Conservation (phyloP, 2,888 invertebrate species). For the Drosophila leonis region DNA sequence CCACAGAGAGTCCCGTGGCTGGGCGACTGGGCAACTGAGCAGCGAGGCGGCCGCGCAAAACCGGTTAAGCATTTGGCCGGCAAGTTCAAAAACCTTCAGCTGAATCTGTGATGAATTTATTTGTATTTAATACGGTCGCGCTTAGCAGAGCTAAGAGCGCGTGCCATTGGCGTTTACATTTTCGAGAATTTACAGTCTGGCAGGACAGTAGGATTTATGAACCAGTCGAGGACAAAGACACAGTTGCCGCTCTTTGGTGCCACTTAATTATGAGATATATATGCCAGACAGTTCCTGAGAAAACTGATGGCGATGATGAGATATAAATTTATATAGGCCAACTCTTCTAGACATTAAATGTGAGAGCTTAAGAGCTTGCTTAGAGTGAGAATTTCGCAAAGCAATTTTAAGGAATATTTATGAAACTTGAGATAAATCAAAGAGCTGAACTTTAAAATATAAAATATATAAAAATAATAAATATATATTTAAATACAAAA, state of each 20-base stretch:
- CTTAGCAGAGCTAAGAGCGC: conserved; percentile 38
- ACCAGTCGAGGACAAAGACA: conserved; percentile 43
- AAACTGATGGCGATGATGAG: conserved; percentile 21
- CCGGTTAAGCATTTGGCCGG: conserved; percentile 65
- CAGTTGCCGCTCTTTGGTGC: conserved; percentile 37
- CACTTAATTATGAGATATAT: conserved; percentile 62
- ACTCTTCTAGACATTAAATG: not conserved
- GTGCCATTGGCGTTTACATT: conserved; percentile 66
- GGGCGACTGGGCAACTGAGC: not conserved
- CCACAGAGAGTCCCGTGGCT: conserved; percentile 12
- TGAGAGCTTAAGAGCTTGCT: not conserved
- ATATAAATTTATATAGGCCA: conserved; percentile 13
- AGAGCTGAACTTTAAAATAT: not conserved
- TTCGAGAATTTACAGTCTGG: conserved; percentile 36
- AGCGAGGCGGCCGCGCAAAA: conserved; percentile 33
- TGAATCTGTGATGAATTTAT: conserved; percentile 73
- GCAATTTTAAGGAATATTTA: not conserved
- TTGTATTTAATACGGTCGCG: conserved; percentile 69
- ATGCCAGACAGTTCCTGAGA: conserved; percentile 41
- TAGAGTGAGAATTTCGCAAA: not conserved
- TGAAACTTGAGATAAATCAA: not conserved
- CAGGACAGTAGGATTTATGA: conserved; percentile 37
- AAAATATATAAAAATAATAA: too few species aligned
- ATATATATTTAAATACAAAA: too few species aligned
- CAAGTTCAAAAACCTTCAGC: conserved; percentile 74